phyloP scores from a whole-genome alignment of 2,797 vertebrate species.

The Cetoscarus ocellatus region DNA sequence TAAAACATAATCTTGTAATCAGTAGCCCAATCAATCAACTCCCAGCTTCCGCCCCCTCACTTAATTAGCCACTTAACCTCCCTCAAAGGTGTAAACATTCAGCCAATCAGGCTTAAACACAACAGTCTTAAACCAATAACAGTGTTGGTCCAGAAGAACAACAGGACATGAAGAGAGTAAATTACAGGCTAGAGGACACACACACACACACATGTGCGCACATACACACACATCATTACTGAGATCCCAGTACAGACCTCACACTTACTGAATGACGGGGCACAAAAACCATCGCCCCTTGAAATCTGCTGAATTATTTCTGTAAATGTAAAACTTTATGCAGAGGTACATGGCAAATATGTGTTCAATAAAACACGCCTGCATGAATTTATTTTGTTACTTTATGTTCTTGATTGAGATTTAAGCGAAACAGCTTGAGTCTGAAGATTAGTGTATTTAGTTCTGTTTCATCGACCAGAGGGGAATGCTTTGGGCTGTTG shows the following conservation, averaged over 20 bases:
- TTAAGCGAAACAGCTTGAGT: neutral
- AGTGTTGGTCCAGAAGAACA: constrained; percentile 43
- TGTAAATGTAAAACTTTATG: neutral
- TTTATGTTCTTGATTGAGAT: neutral
- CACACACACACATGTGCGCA: constrained; percentile 37
- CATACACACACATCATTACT: constrained; percentile 16
- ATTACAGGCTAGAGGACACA: constrained; percentile 65
- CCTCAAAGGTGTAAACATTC: constrained; percentile 73
- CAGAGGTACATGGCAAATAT: neutral
- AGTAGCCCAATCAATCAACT: constrained; percentile 66
- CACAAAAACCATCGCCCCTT: constrained; percentile 29
- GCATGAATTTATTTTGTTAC: neutral
- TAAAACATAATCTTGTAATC: constrained; percentile 63
- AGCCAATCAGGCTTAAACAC: constrained; percentile 69
- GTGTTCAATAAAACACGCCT: neutral
- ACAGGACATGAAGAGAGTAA: constrained; percentile 59
- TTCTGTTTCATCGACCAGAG: neutral
- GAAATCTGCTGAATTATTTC: constrained; percentile 15
- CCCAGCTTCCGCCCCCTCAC: constrained; percentile 53
- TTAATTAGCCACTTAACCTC: constrained; percentile 71
- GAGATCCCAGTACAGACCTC: constrained; percentile 50
- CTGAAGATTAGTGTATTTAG: neutral
- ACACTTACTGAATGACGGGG: constrained; percentile 53
- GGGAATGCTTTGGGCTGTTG: neutral
- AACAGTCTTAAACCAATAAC: constrained; percentile 44